Conservation (phyloP, 2,797 vertebrate species). For the Sebastolobus altivelis region DNA sequence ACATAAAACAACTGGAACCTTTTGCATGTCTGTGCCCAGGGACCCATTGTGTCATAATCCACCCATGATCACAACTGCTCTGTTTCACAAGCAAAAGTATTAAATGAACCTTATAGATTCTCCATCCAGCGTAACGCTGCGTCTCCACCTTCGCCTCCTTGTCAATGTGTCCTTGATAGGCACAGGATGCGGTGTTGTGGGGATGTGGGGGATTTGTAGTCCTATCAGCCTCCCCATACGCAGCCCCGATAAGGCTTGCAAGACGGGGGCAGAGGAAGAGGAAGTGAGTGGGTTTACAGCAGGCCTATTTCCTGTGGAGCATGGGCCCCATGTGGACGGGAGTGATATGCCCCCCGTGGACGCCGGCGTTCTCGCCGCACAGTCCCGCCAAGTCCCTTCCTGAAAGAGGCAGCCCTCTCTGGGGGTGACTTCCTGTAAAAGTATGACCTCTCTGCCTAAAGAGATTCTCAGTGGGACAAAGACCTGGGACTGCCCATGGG, state of each 20-base stretch:
- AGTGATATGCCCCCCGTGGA: slow-evolving; percentile 91
- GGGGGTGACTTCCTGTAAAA: slow-evolving; percentile 80
- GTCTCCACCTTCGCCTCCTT: slow-evolving; percentile 38
- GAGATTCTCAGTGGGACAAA: slow-evolving; percentile 77
- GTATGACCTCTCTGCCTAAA: slow-evolving; percentile 74
- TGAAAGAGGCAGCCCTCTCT: slow-evolving; percentile 72
- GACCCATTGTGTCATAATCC: too few relatives aligned
- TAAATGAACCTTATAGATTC: slow-evolving; percentile 10
- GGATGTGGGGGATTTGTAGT: slow-evolving; percentile 91
- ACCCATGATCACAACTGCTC: neutral
- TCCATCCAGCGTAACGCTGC: slow-evolving; percentile 20
- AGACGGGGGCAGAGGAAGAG: slow-evolving; percentile 75
- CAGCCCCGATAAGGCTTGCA: slow-evolving; percentile 77
- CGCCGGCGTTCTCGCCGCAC: slow-evolving; percentile 47
- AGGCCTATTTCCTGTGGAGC: slow-evolving; percentile 71
- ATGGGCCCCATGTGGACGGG: slow-evolving; percentile 82
- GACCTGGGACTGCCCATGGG: slow-evolving; percentile 77
- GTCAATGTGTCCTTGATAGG: slow-evolving; percentile 77
- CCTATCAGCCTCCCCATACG: slow-evolving; percentile 81
- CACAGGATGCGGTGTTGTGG: slow-evolving; percentile 92
- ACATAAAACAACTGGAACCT: too few relatives aligned
- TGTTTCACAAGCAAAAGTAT: slow-evolving; percentile 1
- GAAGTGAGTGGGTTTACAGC: slow-evolving; percentile 74
- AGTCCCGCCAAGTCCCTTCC: slow-evolving; percentile 75
- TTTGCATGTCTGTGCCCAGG: too few relatives aligned